phyloP scores from a whole-genome alignment of 2,797 vertebrate species.

The Gymnoscopelus microlampas region DNA sequence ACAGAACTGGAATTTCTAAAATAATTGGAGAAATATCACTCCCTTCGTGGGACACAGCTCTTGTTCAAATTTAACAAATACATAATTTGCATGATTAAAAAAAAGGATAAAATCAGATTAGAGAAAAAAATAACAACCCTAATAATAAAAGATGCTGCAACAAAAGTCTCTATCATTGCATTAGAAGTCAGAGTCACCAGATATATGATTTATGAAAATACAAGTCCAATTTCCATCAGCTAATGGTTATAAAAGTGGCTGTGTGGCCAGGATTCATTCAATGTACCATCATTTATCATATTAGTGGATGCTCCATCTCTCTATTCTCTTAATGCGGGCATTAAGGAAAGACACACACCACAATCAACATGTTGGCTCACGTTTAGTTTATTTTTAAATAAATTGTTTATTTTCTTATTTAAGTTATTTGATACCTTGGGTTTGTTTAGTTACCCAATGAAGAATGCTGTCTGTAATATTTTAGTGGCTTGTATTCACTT shows the following conservation, averaged over 20 bases:
- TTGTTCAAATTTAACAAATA: constrained; percentile 3
- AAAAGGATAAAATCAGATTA: background rate
- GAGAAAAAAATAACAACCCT: too few species aligned
- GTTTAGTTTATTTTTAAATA: constrained; percentile 53
- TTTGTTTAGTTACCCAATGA: constrained; percentile 83
- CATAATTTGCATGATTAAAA: constrained; percentile 8
- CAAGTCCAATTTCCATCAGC: too few species aligned
- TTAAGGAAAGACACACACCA: constrained; percentile 85
- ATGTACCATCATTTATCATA: background rate
- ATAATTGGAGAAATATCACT: too few species aligned
- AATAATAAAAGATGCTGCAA: too few species aligned
- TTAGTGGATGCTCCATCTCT: constrained; percentile 60
- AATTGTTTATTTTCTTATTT: constrained; percentile 79
- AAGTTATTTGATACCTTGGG: constrained; percentile 89
- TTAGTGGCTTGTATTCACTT: constrained; percentile 80
- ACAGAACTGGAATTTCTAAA: too few species aligned
- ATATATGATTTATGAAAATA: too few species aligned
- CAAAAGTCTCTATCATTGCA: too few species aligned
- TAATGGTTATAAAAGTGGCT: too few species aligned
- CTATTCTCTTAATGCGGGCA: constrained; percentile 94
- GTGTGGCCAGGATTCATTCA: too few species aligned
- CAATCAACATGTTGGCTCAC: constrained; percentile 60
- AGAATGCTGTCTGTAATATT: constrained; percentile 84
- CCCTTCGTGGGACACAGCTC: background rate
- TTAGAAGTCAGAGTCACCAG: too few species aligned